Conservation (phyloP, 2,113 vertebrate species). For the Neotragus moschatus region DNA sequence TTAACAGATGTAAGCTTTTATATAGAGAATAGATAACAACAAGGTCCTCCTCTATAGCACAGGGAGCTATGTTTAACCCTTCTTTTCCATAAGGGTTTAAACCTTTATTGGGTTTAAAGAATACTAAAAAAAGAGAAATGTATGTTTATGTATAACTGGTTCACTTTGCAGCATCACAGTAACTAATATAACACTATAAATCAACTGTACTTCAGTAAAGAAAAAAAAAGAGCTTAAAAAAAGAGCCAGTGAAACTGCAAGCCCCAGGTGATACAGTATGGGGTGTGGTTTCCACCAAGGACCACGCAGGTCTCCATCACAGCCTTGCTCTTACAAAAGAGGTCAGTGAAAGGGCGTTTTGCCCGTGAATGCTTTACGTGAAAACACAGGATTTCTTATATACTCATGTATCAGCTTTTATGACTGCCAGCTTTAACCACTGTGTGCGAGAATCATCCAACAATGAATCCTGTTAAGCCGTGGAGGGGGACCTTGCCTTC, state of each 20-base stretch:
- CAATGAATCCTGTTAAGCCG: not conserved
- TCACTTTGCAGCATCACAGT: not conserved
- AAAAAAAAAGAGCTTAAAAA: not conserved
- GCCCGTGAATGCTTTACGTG: not conserved
- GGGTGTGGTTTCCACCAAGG: rapidly evolving
- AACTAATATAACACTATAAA: not conserved
- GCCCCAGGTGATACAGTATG: not conserved
- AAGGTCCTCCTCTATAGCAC: not conserved
- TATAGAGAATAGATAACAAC: not conserved
- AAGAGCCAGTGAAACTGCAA: not conserved
- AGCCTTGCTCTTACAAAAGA: not conserved
- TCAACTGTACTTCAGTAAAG: not conserved
- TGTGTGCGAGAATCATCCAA: not conserved
- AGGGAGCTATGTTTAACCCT: not conserved
- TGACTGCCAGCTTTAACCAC: not conserved
- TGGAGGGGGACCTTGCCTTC: not conserved
- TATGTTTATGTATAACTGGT: not conserved
- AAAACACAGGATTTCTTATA: not conserved
- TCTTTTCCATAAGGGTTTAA: not conserved
- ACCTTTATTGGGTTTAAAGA: not conserved
- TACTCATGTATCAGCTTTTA: not conserved
- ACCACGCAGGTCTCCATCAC: not conserved
- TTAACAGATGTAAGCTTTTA: not conserved
- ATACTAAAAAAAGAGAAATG: not conserved
- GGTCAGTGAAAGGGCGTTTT: rapidly evolving